Conservation (phyloP, 2,797 vertebrate genomes). For the Sphaeramia orbicularis region DNA sequence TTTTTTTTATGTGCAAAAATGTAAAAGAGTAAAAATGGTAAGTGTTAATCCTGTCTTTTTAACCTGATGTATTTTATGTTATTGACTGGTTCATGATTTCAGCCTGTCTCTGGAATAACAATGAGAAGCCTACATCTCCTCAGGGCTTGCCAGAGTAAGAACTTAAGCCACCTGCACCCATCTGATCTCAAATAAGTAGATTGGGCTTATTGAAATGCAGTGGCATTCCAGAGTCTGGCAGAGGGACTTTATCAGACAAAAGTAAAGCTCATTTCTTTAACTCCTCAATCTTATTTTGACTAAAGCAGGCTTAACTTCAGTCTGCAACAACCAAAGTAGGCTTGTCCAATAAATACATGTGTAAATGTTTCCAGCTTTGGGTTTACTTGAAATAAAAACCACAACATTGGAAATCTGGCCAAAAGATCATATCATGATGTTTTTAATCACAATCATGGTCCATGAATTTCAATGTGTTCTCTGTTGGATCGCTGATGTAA, state of each 20-base stretch:
- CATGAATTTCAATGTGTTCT: neutral
- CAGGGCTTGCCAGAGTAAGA: conserved; percentile 45
- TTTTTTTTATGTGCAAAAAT: neutral
- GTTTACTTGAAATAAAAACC: conserved; percentile 22
- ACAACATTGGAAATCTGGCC: conserved; percentile 3
- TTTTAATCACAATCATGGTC: neutral
- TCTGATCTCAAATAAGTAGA: conserved; percentile 67
- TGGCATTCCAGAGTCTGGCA: conserved; percentile 16
- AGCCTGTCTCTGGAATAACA: conserved; percentile 26
- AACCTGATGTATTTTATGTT: conserved; percentile 3
- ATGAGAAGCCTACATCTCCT: conserved; percentile 34
- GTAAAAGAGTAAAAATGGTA: conserved; percentile 4
- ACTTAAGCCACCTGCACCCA: conserved; percentile 60
- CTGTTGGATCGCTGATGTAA: neutral
- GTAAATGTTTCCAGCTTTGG: conserved; percentile 11
- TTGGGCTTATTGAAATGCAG: conserved; percentile 49
- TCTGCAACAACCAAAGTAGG: conserved; percentile 32
- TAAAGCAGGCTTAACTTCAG: conserved; percentile 42
- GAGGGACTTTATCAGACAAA: conserved; percentile 59
- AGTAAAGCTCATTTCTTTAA: conserved; percentile 58
- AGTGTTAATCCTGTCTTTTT: conserved; percentile 9
- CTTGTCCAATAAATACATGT: conserved; percentile 34
- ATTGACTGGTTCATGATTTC: conserved; percentile 17
- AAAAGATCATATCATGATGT: too few species aligned
- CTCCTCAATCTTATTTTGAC: conserved; percentile 57